Base-by-base conservation (phyloP, 2,113 vertebrate species). In the Muscicapa adusta region DNA sequence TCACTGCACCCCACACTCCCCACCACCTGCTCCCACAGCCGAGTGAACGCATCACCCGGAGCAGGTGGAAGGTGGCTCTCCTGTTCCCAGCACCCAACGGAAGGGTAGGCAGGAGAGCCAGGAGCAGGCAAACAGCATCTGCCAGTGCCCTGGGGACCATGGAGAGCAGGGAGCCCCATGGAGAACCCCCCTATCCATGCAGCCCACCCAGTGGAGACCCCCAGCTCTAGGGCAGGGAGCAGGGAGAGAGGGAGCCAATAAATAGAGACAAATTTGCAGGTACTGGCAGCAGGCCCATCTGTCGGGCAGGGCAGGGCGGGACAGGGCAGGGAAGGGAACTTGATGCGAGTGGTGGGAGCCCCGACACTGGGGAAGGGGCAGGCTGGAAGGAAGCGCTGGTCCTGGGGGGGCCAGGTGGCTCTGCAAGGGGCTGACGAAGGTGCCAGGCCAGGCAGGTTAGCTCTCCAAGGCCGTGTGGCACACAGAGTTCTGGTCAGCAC, bases 401-500 rank as follows among this genome's bases (percentile, higher is more conserved):
- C 63, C 85, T 60, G 72, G 87, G 61, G 68, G 51, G 47, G 87
- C 75, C 65, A 45, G 80, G 77, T 0, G 2, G 88, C 73, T 95
- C 95, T 91, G 96, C 68, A 43, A 85, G 92, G 88, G 76, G 61
- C 86, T 94, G 92, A 89, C 56, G 5, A 94, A 94, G 91, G 87
- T 6, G 76, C 85, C 80, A 16, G 67, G 43, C 23, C 2, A 12
- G 84, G 68, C 95, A 87, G 93, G 98, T 98, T 99, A 99, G 98
- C 98, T 99, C 77, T 98, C 97, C 6, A 97, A 97, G 14, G 97
- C 94, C 2, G 98, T 94, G 95, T 98, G 98, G 84, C 97, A 98
- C 85, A 97, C 96, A 72, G 98, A 71, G 60, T 98, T 98, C 93
- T 99, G 98, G 85, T 99, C 99, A 70, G 98, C 97, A 96, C 99